Base-by-base conservation (phyloP, 2,888 invertebrate genomes). In the Plebejus anna region DNA sequence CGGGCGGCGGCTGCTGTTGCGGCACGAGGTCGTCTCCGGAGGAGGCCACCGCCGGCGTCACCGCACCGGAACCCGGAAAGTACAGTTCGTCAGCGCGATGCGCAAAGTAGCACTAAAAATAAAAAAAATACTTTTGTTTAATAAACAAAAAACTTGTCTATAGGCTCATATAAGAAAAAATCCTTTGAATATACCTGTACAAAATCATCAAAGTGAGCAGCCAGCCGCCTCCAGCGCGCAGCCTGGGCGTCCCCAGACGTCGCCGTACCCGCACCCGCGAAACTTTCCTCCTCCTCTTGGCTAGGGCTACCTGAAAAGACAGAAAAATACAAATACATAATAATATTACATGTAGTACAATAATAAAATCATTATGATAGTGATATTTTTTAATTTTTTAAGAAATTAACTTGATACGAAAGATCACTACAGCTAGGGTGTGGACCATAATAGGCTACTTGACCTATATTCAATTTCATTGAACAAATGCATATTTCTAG, bases 171-270 rank as follows among this genome's bases (percentile, higher is more conserved):
- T 47, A 2, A 47, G 9, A 47, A 47, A 42, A 47, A 47, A 2
- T 11, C 9, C 9, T 11, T 47, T 2, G 47, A 47, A 59, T n/a
- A 59, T 66, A 89, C 90, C 89, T 90, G 91, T 72, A 97, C 97
- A 85, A 98, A 96, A 88, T 98, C 98, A 79, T 98, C 97, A 88
- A 98, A 98, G 91, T 98, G 98, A 5, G 96, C 96, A 82, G 96
- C 96, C 94, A 98, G 96, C 22, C 97, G 94, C 78, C 96, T 94
- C 85, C 97, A 95, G 42, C 97, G 91, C 36, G 96, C 93, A 0
- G 96, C 96, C 47, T 97, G 89, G 0, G 96, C 95, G 82, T 91
- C 90, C 83, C 87, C 81, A 28, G 0, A 96, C 95, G 82, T 90
- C 89, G 83, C 87, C 80, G 38, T 82, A 79, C 42, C 83, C 82